Evolutionary conservation across 2,888 invertebrate genomes (phyloP).

Genomic region (Rhingia rostrata): DNA sequence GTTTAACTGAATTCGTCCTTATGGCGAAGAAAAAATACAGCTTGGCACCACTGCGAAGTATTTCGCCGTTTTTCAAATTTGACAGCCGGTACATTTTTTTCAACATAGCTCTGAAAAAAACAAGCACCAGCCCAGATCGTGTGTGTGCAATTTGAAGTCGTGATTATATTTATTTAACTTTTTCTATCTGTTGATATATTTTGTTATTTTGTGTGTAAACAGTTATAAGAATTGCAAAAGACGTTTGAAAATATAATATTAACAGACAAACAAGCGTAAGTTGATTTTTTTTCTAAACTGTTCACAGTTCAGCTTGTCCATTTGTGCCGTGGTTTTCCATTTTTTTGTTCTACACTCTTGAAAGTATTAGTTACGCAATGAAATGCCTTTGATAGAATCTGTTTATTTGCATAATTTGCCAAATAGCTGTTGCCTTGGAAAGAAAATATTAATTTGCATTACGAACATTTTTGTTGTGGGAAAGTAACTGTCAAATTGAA

Average conservation of each 20-base stretch:
- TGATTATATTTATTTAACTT: conserved; percentile 9
- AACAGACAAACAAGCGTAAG: conserved; percentile 24
- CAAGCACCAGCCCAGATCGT: conserved; percentile 50
- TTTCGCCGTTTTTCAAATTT: conserved; percentile 64
- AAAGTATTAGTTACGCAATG: too few relatives aligned
- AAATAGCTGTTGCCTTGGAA: neutral
- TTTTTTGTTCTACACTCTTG: too few relatives aligned
- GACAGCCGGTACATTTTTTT: conserved; percentile 67
- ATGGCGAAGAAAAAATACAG: neutral
- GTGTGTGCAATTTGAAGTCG: conserved; percentile 12
- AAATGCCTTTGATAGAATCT: too few relatives aligned
- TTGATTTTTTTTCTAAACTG: neutral
- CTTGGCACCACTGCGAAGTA: conserved; percentile 41
- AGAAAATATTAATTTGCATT: neutral
- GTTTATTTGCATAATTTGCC: too few relatives aligned
- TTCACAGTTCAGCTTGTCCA: neutral
- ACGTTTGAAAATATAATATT: neutral
- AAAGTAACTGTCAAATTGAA: conserved; percentile 67
- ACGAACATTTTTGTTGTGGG: conserved; percentile 21
- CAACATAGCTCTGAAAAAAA: conserved; percentile 43
- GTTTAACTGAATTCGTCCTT: too few relatives aligned
- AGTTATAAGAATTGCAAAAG: neutral
- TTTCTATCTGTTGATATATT: conserved; percentile 49
- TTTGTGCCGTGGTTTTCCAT: too few relatives aligned
- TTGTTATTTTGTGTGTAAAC: conserved; percentile 51